Evolutionary conservation across 2,113 vertebrate species (phyloP).

Genomic region (Aramus guarauna): DNA sequence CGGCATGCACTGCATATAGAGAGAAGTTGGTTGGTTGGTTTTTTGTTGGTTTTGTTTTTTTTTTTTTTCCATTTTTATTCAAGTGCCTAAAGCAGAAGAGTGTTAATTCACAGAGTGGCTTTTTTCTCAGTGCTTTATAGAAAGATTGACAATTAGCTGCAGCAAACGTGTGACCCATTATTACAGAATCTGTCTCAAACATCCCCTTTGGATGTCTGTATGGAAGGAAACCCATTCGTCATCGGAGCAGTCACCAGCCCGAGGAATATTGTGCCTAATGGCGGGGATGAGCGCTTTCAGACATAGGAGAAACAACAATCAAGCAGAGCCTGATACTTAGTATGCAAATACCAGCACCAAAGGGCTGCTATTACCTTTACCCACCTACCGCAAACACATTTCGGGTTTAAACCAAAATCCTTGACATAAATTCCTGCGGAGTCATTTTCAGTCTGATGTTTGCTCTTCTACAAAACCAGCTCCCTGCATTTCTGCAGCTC

Average conservation of each 20-base stretch:
- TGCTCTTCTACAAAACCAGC: background rate
- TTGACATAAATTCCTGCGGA: background rate
- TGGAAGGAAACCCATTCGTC: conserved; percentile 42
- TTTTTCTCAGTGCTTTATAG: conserved; percentile 66
- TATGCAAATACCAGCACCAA: conserved; percentile 13
- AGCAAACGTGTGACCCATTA: conserved; percentile 50
- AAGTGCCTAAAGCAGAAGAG: conserved; percentile 69
- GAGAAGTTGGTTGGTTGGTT: conserved; percentile 23
- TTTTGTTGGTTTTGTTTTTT: too few relatives aligned
- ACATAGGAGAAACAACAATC: background rate
- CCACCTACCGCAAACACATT: background rate
- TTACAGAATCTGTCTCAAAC: conserved; percentile 31
- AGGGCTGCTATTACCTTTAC: background rate
- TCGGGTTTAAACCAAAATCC: background rate
- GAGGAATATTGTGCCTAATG: background rate
- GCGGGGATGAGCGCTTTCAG: background rate
- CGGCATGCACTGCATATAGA: conserved; percentile 71
- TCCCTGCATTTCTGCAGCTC: background rate
- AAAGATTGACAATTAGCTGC: conserved; percentile 66
- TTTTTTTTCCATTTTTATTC: background rate
- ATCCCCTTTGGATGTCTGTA: conserved; percentile 38
- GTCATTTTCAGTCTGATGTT: background rate
- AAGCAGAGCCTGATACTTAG: background rate
- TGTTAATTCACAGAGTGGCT: conserved; percentile 73
- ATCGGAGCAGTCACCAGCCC: conserved; percentile 33